Percentiles rank a stretch among this genome's conserved stretches.
Conservation (phyloP, 2,888 invertebrate genomes). For the Pelosia muscerda region DNA sequence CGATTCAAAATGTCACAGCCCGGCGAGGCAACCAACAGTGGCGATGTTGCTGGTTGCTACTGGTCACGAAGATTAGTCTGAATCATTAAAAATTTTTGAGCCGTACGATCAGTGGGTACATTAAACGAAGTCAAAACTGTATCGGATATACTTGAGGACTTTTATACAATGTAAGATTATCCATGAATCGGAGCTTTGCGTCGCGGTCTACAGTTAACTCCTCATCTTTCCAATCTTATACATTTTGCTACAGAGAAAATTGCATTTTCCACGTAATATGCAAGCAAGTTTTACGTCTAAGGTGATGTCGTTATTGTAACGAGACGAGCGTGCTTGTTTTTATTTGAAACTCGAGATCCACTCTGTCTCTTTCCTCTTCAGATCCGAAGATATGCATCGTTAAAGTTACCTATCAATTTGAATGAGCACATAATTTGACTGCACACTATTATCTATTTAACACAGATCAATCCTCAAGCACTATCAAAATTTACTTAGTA, state of each 20-base stretch:
- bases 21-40: not conserved
- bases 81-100: too few relatives aligned
- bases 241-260: not conserved
- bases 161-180: not conserved
- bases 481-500: too few relatives aligned
- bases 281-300: not conserved
- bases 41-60: not conserved
- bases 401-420: not conserved
- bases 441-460: too few relatives aligned
- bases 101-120: too few relatives aligned
- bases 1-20: too few relatives aligned
- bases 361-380: not conserved
- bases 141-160: not conserved
- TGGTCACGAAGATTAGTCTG: too few relatives aligned
- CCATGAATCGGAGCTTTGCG: not conserved
- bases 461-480: too few relatives aligned
- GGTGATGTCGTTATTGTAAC: not conserved
- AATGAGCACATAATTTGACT: not conserved
- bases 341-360: not conserved
- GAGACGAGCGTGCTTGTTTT: not conserved
- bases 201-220: too few relatives aligned
- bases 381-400: not conserved
- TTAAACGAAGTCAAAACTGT: not conserved
- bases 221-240: not conserved
- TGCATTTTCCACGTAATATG: constrained; percentile 1